A percentile compares a stretch with the other conserved stretches of the same genome.
Evolutionary conservation across 1,140 invertebrate genomes (phyloP).

Genomic region (Drosophila suzukii): DNA sequence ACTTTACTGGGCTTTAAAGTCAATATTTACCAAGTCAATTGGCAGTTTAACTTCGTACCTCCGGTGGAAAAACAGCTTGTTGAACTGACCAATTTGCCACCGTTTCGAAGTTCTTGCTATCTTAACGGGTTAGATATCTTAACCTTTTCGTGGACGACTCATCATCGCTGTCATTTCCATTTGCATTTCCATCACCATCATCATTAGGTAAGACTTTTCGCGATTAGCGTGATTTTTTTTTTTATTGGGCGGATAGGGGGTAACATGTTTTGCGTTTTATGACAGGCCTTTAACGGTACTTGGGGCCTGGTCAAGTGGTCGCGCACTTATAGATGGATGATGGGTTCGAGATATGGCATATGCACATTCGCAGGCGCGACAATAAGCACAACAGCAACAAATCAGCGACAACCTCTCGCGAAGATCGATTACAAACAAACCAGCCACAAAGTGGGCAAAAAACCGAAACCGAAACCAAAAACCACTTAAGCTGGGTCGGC

Average conservation of each 20-base stretch:
- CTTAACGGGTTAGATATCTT: constrained; percentile 47
- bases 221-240: neutral
- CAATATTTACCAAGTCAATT: constrained; percentile 60
- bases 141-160: constrained; percentile 20
- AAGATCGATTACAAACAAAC: constrained; percentile 47
- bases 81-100: constrained; percentile 25
- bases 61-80: neutral
- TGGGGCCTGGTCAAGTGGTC: constrained; percentile 33
- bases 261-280: constrained; percentile 22
- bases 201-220: constrained; percentile 13
- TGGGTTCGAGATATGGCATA: neutral
- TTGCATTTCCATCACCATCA: constrained; percentile 13
- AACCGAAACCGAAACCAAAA: constrained; percentile 27
- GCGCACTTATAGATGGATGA: constrained; percentile 12
- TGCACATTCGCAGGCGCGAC: neutral
- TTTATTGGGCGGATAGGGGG: neutral
- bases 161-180: constrained; percentile 31
- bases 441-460: constrained; percentile 35
- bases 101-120: constrained; percentile 42
- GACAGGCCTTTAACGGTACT: constrained; percentile 41
- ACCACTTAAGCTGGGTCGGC: constrained; percentile 17
- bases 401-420: constrained; percentile 6
- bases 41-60: constrained; percentile 28
- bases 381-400: constrained; percentile 4
- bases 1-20: constrained; percentile 18